Percentiles rank a stretch among this genome's conserved stretches.
These are phyloP conservation scores for Apis dorsata DNA, from an alignment of 1,140 invertebrate species.

Conservation along the genomic window DNA sequence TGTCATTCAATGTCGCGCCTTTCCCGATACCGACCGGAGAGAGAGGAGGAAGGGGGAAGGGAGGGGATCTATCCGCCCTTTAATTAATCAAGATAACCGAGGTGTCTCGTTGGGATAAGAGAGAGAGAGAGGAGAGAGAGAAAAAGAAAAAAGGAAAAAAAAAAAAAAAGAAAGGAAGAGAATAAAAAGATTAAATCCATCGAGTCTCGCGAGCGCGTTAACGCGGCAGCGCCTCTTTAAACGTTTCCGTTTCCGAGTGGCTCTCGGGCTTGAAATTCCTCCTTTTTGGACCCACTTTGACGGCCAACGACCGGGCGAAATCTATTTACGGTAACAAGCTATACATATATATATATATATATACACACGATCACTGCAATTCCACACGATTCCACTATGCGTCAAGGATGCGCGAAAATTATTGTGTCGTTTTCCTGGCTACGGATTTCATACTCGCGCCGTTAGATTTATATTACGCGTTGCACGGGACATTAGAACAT, in stretches of 20 bases:
- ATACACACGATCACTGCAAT: background rate
- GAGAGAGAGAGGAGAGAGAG: too few relatives aligned
- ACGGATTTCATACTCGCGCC: background rate
- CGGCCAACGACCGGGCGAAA: background rate
- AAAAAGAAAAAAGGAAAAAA: too few relatives aligned
- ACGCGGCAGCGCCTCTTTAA: background rate
- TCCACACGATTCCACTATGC: background rate
- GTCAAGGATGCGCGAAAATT: background rate
- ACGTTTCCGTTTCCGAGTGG: background rate
- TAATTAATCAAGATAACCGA: constrained; percentile 27
- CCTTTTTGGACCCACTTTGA: too few relatives aligned
- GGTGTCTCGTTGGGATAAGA: background rate
- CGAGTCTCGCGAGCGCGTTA: background rate
- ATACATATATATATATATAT: too few relatives aligned
- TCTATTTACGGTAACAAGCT: background rate
- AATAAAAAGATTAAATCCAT: background rate
- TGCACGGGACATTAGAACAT: background rate
- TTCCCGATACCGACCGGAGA: constrained; percentile 11
- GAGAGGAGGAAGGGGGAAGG: background rate
- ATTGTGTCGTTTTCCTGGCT: background rate
- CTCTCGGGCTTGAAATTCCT: background rate
- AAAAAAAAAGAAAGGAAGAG: too few relatives aligned
- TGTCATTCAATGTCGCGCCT: constrained; percentile 33
- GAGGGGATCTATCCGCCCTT: background rate
- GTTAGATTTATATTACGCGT: background rate